Evolutionary conservation across 2,888 invertebrate species (phyloP).

Genomic region (Eumerus sabulonum): DNA sequence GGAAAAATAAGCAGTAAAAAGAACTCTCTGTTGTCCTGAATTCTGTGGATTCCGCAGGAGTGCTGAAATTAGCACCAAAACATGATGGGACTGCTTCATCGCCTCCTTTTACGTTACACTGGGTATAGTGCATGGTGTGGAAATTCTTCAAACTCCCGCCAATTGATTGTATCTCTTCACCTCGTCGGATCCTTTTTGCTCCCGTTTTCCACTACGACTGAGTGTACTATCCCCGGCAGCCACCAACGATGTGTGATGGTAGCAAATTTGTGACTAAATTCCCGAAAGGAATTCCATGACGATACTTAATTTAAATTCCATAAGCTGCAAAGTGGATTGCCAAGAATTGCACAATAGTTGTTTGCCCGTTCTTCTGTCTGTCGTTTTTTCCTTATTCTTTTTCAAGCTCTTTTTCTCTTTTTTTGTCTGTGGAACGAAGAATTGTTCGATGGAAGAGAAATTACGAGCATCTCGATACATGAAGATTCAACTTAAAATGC

Average conservation of each 20-base stretch:
- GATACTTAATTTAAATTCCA: conserved; percentile 78
- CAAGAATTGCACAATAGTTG: conserved; percentile 64
- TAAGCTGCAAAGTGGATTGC: conserved; percentile 69
- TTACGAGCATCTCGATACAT: conserved; percentile 66
- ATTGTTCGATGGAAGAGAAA: conserved; percentile 28
- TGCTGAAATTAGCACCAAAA: conserved; percentile 71
- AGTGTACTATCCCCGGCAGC: neutral
- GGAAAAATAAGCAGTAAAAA: conserved; percentile 11
- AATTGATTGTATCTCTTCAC: conserved; percentile 51
- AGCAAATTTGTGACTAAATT: conserved; percentile 63
- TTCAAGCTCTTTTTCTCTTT: no score
- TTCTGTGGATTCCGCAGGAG: conserved; percentile 70
- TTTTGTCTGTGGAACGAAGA: no score
- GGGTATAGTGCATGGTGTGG: conserved; percentile 35
- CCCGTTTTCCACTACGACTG: no score
- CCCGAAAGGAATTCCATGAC: conserved; percentile 74
- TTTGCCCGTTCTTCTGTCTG: neutral
- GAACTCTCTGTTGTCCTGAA: conserved; percentile 68
- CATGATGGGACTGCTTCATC: conserved; percentile 66
- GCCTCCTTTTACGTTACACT: conserved; percentile 61
- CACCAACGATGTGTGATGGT: conserved; percentile 21
- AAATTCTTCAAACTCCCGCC: conserved; percentile 45
- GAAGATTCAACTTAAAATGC: conserved; percentile 68
- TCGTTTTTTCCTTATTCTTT: no score
- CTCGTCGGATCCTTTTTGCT: conserved; percentile 37